Evolutionary conservation across 1,140 invertebrate genomes (phyloP), one percentile per base, ranked within the genome.

Genomic region (Drosophila bipectinata): DNA sequence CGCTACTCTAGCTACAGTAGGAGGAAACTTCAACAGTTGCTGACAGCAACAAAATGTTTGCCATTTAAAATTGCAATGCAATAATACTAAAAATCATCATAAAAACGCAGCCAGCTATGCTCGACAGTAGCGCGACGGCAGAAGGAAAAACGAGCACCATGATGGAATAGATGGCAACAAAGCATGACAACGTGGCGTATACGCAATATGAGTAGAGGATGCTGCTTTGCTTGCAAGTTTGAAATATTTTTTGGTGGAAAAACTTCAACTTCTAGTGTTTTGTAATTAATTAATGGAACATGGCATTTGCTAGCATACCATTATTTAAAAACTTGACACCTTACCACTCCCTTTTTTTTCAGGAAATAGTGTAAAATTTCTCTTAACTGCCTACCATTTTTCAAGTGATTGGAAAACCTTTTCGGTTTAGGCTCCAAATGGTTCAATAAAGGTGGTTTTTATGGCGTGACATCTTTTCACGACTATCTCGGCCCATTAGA

Each of bases 1-100:
- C 2, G 21, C 2, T 21, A 3, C 21, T 21, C 21, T 21, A 21
- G 21, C 21, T 21, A 21, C 21, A 66, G 47, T 10, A 10, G 57
- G 24, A 30, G 52, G 41, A 69, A 66, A 56, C 52, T 63, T 41
- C 71, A 69, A 55, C 45, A 55, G 62, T 49, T 53, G 74, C 64
- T 83, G 64, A 74, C 81, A 74, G 77, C 81, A 66, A 69, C 77
- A 85, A 77, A 85, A 88, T 88, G 79, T 82, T 87, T 87, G 71
- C 82, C 66, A 87, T 83, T 88, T 79, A 64, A 88, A 87, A 82
- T 77, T 66, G 69, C 78, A 87, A 81, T 81, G 82, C 83, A 82
- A 87, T 87, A 87, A 88, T 87, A 82, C 75, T 79, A 57, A 82
- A 82, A 88, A 82, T 87, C 78, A 87, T 81, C 74, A 87, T 85